phyloP scores from a whole-genome alignment of 2,797 vertebrate genomes.

The Melanogrammus aeglefinus region DNA sequence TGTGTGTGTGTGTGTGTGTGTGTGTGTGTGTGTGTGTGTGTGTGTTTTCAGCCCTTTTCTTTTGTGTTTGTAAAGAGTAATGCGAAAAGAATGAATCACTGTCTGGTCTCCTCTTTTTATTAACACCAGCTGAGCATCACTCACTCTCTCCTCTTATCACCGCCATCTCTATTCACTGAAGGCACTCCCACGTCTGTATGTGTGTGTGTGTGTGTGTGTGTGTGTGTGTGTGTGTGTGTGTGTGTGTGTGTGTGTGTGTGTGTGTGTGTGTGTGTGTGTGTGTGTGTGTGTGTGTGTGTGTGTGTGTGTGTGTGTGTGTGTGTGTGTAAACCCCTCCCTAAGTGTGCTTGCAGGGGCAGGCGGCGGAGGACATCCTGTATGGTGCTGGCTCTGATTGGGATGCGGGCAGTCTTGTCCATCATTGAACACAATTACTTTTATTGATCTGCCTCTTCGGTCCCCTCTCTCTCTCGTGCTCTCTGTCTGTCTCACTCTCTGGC shows the following conservation, averaged over 20 bases:
- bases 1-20: neutral
- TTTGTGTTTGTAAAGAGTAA: too few species aligned
- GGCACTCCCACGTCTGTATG: neutral
- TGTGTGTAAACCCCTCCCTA: neutral
- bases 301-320: neutral
- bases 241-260: too few species aligned
- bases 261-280: neutral
- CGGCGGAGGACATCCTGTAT: too few species aligned
- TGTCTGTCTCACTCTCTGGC: conserved; percentile 33
- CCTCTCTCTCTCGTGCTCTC: conserved; percentile 18
- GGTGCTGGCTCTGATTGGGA: conserved; percentile 26
- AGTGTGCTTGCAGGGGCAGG: too few species aligned
- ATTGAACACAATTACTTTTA: conserved; percentile 58
- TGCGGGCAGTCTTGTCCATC: conserved; percentile 43
- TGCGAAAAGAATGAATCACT: conserved; percentile 23
- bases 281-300: neutral
- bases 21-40: neutral
- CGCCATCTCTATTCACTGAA: too few species aligned
- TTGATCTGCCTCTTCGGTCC: conserved; percentile 40
- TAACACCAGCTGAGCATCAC: too few species aligned
- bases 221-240: neutral
- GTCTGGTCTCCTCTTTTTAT: conserved; percentile 8
- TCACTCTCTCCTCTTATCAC: neutral
- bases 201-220: neutral
- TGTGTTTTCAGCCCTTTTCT: too few species aligned